phyloP scores from a whole-genome alignment of 2,113 vertebrate genomes.

The Hucho hucho region DNA sequence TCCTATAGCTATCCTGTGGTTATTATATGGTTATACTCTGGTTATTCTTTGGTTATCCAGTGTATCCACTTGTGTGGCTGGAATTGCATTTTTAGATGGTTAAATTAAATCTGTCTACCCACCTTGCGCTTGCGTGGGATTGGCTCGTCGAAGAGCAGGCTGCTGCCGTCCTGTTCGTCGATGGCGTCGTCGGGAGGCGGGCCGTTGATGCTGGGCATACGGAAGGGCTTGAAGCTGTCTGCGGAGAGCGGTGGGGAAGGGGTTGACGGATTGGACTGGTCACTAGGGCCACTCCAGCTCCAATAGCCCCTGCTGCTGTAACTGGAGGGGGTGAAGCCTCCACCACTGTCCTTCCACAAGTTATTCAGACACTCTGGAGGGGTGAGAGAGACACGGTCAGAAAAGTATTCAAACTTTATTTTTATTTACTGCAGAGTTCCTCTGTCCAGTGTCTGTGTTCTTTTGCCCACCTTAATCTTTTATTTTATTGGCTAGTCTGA shows the following conservation, averaged over 20 bases:
- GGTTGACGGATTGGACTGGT: slow-evolving; percentile 96
- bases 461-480: too few species aligned
- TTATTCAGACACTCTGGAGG: slow-evolving; percentile 82
- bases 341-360: slow-evolving; percentile 92
- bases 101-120: slow-evolving; percentile 16
- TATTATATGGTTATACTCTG: too few species aligned
- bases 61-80: too few species aligned
- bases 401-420: background rate
- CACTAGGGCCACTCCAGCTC: slow-evolving; percentile 97
- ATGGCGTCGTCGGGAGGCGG: slow-evolving; percentile 79
- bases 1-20: too few species aligned
- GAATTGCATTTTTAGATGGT: too few species aligned
- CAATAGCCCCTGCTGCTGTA: slow-evolving; percentile 95
- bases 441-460: too few species aligned
- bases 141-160: slow-evolving; percentile 94
- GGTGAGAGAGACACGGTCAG: background rate
- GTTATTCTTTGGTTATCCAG: too few species aligned
- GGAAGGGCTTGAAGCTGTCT: slow-evolving; percentile 92
- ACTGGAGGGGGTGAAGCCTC: slow-evolving; percentile 89
- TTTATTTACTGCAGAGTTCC: too few species aligned
- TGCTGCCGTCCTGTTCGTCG: slow-evolving; percentile 84
- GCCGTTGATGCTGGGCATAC: slow-evolving; percentile 74
- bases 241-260: slow-evolving; percentile 94
- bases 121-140: slow-evolving; percentile 99
- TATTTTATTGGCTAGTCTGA: too few species aligned